These are phyloP conservation scores for Rhadina sibilatrix DNA, from an alignment of 2,113 vertebrate genomes.

Conservation along the genomic window DNA sequence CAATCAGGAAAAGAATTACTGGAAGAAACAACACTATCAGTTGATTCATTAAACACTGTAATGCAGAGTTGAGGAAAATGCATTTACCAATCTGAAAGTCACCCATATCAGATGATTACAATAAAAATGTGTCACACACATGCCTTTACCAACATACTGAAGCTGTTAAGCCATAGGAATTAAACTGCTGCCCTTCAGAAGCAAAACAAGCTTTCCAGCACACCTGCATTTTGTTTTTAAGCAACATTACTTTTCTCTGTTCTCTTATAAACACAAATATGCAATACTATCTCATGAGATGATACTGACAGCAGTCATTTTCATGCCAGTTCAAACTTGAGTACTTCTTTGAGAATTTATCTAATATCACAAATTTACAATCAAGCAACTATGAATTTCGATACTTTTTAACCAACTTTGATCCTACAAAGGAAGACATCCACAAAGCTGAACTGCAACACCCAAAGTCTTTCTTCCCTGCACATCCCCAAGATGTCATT, in stretches of 20 bases:
- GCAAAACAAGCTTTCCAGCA: not conserved
- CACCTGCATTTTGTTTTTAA: not conserved
- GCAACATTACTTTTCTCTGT: not conserved
- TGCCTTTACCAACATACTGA: not conserved
- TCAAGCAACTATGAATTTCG: not conserved
- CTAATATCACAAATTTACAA: not conserved
- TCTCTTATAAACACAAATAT: not conserved
- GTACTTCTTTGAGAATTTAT: not conserved
- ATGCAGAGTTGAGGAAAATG: not conserved
- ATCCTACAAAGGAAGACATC: not conserved
- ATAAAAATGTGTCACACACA: not conserved
- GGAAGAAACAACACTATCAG: not conserved
- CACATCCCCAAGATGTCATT: not conserved
- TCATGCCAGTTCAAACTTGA: not conserved
- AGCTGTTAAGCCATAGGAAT: not conserved
- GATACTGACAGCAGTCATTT: not conserved
- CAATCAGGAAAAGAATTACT: not conserved
- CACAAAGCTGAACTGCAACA: not conserved
- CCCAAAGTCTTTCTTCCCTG: not conserved
- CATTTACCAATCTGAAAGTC: not conserved
- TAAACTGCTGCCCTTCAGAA: not conserved
- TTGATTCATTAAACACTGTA: not conserved
- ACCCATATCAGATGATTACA: not conserved
- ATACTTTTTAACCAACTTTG: not conserved
- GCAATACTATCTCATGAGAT: accelerated